Percentiles rank a stretch among this genome's conserved stretches.
Conservation (phyloP, 1,140 invertebrate genomes). For the Nylanderia fulva region DNA sequence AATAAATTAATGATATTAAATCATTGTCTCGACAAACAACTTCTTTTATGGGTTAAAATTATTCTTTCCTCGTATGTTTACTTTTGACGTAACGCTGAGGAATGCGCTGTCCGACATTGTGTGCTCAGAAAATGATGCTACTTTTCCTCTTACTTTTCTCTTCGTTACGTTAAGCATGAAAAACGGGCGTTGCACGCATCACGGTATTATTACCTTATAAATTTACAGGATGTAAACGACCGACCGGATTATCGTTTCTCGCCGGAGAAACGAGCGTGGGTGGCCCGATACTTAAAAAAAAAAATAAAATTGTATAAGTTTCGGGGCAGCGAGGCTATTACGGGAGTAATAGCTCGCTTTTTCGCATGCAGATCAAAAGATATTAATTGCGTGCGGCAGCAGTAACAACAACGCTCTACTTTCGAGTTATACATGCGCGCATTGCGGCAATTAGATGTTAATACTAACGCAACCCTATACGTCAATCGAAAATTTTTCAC, state of each 20-base stretch:
- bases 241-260: neutral
- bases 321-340: slow-evolving; percentile 34
- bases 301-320: slow-evolving; percentile 38
- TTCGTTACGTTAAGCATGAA: neutral
- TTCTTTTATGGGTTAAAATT: neutral
- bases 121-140: neutral
- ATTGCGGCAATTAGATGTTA: slow-evolving; percentile 58
- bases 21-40: too few relatives aligned
- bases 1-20: too few relatives aligned
- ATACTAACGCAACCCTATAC: slow-evolving; percentile 47
- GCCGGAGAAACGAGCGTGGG: neutral
- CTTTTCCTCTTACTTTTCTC: neutral
- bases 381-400: slow-evolving; percentile 57
- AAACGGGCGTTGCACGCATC: neutral
- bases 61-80: neutral
- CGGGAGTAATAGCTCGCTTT: slow-evolving; percentile 41
- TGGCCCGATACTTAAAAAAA: slow-evolving; percentile 26
- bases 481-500: slow-evolving; percentile 46
- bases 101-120: neutral
- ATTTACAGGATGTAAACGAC: neutral
- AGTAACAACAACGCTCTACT: slow-evolving; percentile 60
- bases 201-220: neutral
- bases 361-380: slow-evolving; percentile 59
- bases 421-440: slow-evolving; percentile 51
- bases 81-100: neutral